Evolutionary conservation across 2,888 invertebrate species (phyloP), one percentile per base, ranked within the genome.

Genomic region (Lysandra coridon): DNA sequence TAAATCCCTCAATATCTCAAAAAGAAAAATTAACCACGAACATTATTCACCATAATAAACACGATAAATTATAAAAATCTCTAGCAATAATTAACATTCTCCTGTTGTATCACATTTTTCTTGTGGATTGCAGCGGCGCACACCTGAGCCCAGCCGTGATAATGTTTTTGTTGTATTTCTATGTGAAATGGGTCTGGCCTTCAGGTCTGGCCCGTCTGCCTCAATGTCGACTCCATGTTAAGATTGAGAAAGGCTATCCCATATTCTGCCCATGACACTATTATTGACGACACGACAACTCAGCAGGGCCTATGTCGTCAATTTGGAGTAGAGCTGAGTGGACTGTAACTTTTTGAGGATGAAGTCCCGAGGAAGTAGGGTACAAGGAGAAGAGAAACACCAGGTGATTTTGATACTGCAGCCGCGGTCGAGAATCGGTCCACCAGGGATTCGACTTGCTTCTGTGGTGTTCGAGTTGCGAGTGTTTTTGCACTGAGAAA

Each of bases 111-210:
- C 33, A 37, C 69, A 69, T 69, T 69, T 69, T 69, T 44, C 79
- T 75, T 49, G n/a, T 64, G 75, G 44, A 75, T 87, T 87, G 77
- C 1, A 81, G 83, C 84, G 30, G 44, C 73, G 73, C 74, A 83
- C 88, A 91, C 90, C 90, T 91, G 91, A 86, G 84, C 82, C 87
- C 82, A 5, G 44, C 89, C 87, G 87, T 87, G 87, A 88, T 88
- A 84, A 89, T 87, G 87, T 89, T 90, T 90, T 90, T 90, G 87
- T 84, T 85, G 86, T 87, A 87, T 84, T 85, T 84, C 83, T 83
- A 84, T 84, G 83, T 83, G 82, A 85, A 79, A 83, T 83, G 86
- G 85, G 83, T 85, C 83, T 64, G 10, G 40, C 40, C 7, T 23
- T 23, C 23, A 23, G 85, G 83, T 85, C 83, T 64, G 10, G 40